Base-by-base conservation (phyloP, 2,113 vertebrate genomes). In the Pelecanus crispus region DNA sequence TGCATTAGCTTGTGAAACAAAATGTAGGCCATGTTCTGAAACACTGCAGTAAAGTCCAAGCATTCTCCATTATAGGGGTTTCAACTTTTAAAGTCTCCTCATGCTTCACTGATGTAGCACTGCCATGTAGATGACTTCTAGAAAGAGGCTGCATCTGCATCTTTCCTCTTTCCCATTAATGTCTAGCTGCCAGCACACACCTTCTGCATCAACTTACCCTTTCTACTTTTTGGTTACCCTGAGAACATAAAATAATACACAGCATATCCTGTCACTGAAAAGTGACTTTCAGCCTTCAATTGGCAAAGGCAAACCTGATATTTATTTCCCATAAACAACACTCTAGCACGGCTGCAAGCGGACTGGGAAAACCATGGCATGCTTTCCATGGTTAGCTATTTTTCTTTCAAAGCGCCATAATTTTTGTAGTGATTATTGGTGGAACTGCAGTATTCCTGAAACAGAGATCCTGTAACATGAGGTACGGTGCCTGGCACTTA, bases 281-380 rank as follows among this genome's bases (percentile, higher is more conserved):
- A 74, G 18, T 73, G 17, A 11, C 74, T 92, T 93, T 74, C 67
- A 84, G 26, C 44, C 45, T 83, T 81, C 42, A 45, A 0, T 6
- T n/a, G n/a, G 15, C 19, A 93, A 87, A 85, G 56, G 47, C 32
- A 73, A 81, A 86, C 16, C 18, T 50, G 50, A 56, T 2, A 17
- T 81, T 73, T 73, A 53, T 71, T 75, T 80, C 42, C 42, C 3
- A 31, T 34, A 22, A 42, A 70, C 72, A 53, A 0, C 13, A 31
- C 10, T 72, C 25, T 38, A 2, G 0, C 31, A 42, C 14, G 77
- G 10, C 44, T 68, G 8, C 7, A 75, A 87, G 26, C 0, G 0
- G 38, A n/a, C n/a, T 32, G 20, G 24, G 25, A 81, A 81, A 71
- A 67, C 17, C 1, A 0, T 21, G 16, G 11, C 20, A 32, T 36